Evolutionary conservation across 2,113 vertebrate species (phyloP), one percentile per base, ranked within the genome.

Genomic region (Emydura subglobosa): DNA sequence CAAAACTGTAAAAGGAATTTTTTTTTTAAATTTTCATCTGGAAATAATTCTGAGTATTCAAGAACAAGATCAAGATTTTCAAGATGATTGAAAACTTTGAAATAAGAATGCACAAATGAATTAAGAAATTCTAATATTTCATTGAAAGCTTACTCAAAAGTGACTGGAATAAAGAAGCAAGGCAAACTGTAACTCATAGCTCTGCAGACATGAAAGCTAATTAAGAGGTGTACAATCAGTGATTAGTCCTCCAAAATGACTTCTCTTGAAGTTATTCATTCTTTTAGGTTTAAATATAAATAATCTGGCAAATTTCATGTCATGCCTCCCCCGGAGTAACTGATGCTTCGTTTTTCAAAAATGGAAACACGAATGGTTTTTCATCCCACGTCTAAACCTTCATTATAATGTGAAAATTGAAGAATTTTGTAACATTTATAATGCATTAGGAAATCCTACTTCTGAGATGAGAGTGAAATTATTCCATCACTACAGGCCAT

Each of bases 201-300:
- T 87, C 85, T 90, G 59, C 39, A 81, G 47, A 49, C 0, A 4
- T 22, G 44, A 82, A 44, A 65, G 31, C 13, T 81, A 2, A 14
- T 25, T 51, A 11, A 74, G 81, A 2, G 10, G 50, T 79, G 9
- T 65, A 72, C 6, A 31, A 4, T 34, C 0, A 0, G 5, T 91
- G 68, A 27, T 85, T 81, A 42, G 22, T 12, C 82, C 2, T 89
- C 96, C 7, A 81, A 81, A 53, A 0, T 0, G 78, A 24, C 2
- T 88, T 21, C 2, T 4, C 14, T 86, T 84, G 84, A 92, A 39
- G 17, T 21, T 72, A 72, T 72, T 72, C 9, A n/a, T 39, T 72
- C 19, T n/a, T 94, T 79, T 12, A 72, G 2, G 34, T 84, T 27
- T 57, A 82, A 7, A 49, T 85, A 49, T 12, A 84, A 39, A 78